Evolutionary conservation across 2,888 invertebrate genomes (phyloP).

Genomic region (Pammene aurita): DNA sequence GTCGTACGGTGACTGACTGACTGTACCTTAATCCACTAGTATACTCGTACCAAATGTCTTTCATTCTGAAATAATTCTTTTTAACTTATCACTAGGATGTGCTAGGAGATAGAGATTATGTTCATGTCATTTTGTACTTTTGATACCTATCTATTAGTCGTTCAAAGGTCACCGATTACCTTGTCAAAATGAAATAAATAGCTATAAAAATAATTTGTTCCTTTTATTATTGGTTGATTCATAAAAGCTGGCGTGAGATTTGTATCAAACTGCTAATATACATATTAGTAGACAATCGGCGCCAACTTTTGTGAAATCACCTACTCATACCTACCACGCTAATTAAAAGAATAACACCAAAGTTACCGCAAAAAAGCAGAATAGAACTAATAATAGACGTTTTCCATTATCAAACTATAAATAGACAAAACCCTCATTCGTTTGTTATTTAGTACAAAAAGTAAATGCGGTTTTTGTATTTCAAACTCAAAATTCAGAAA

Average conservation of each 20-base stretch:
- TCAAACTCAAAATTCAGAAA: background rate
- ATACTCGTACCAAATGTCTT: constrained; percentile 70
- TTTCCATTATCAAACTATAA: too few species aligned
- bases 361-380: too few species aligned
- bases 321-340: too few species aligned
- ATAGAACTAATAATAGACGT: too few species aligned
- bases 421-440: too few species aligned
- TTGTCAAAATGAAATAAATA: constrained; percentile 82
- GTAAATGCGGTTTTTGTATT: background rate
- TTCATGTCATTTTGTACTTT: constrained; percentile 79
- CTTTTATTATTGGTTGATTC: constrained; percentile 49
- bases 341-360: too few species aligned
- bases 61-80: constrained; percentile 69
- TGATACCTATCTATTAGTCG: constrained; percentile 79
- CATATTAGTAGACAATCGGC: too few species aligned
- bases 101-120: constrained; percentile 74
- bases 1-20: too few species aligned
- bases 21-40: constrained; percentile 46
- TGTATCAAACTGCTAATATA: too few species aligned
- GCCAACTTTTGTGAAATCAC: too few species aligned
- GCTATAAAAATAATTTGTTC: constrained; percentile 64
- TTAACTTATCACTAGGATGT: constrained; percentile 72
- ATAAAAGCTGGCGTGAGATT: too few species aligned
- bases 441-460: too few species aligned
- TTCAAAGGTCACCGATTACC: constrained; percentile 81